Evolutionary conservation across 2,888 invertebrate genomes (phyloP), one percentile per base, ranked within the genome.

Genomic region (Pseudoips prasinana): DNA sequence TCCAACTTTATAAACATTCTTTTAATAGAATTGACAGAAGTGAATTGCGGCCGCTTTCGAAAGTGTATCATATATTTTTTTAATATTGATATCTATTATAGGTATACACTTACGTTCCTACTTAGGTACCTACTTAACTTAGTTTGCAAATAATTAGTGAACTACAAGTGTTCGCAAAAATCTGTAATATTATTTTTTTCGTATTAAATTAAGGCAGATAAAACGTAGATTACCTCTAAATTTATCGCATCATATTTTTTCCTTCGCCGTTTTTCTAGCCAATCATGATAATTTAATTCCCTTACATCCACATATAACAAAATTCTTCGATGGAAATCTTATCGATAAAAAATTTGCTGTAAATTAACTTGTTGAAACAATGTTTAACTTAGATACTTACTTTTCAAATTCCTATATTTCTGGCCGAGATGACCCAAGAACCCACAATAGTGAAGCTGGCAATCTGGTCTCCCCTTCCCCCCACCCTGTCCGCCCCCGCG

Each of bases 401-500:
- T 67, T 60, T 65, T 67, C 62, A 69, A 62, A 57, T 62, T 59
- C 43, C 48, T 58, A 45, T 48, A 47, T 52, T 63, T 39, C 53
- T 55, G 60, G 44, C 47, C 49, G 54, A 58, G 60, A 58, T 57
- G 53, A 63, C 60, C 53, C 51, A 55, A 58, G 53, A 62, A 55
- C 42, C 55, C 53, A 56, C 49, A 47, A 56, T 52, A 54, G 47
- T 53, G 58, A 52, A 54, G 59, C 59, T 59, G 56, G 58, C 47
- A 62, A 62, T 55, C 64, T 57, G 60, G 48, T 59, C 64, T 61
- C 26, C 69, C 70, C 61, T 62, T 48, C 68, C 70, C 65, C 69
- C 64, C 70, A 46, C 67, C 60, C 57, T 55, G 45, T 49, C 42
- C 58, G 42, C 43, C 62, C 43, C 63, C 62, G 59, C 68, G 68